Percentiles rank a stretch among this genome's conserved stretches.
Evolutionary conservation across 2,113 vertebrate genomes (phyloP).

Genomic region (Nannobrachium achirus): DNA sequence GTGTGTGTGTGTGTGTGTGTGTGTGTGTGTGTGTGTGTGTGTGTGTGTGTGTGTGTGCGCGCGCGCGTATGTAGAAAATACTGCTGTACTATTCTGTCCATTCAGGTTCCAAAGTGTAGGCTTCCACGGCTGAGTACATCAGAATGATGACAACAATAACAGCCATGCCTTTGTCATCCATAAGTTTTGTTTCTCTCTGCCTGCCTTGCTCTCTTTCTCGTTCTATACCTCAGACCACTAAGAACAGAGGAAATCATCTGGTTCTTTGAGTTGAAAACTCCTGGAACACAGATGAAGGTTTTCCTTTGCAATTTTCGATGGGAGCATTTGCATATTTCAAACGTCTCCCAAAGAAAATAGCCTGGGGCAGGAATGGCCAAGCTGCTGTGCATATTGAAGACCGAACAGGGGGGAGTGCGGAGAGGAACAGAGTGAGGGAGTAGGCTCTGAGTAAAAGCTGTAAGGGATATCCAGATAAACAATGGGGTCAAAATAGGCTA

Average conservation of each 20-base stretch:
- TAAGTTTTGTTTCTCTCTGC: slow-evolving; percentile 28
- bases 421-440: slow-evolving; percentile 20
- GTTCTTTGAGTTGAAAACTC: slow-evolving; percentile 66
- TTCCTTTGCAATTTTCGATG: slow-evolving; percentile 64
- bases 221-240: slow-evolving; percentile 41
- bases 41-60: too few species aligned
- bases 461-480: slow-evolving; percentile 50
- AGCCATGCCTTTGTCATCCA: neutral
- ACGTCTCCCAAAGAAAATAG: slow-evolving; percentile 78
- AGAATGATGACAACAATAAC: neutral
- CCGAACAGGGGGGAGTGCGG: slow-evolving; percentile 56
- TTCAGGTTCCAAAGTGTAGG: too few species aligned
- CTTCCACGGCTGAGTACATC: too few species aligned
- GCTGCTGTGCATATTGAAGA: slow-evolving; percentile 69
- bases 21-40: neutral
- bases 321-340: slow-evolving; percentile 77
- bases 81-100: too few species aligned
- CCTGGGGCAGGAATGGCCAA: slow-evolving; percentile 69
- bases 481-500: slow-evolving; percentile 55
- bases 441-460: slow-evolving; percentile 39
- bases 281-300: slow-evolving; percentile 70
- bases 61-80: too few species aligned
- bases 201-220: slow-evolving; percentile 20
- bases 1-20: slow-evolving; percentile 20
- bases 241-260: slow-evolving; percentile 62